A percentile compares a stretch with the other conserved stretches of the same genome.
Evolutionary conservation across 2,888 invertebrate genomes (phyloP).

Genomic region (Scaptomyza cyrtandrae): DNA sequence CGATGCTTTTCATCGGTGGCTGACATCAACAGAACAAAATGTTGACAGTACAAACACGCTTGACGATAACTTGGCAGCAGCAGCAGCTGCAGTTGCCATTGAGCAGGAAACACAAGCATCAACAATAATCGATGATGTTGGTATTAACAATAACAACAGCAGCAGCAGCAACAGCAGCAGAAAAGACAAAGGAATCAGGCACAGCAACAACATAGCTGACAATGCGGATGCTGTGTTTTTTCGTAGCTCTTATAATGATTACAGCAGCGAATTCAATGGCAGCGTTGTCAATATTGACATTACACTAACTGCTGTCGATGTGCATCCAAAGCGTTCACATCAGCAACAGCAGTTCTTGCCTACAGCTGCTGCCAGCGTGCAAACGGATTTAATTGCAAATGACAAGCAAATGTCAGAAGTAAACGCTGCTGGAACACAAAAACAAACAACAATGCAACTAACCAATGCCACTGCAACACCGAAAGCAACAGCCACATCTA

Average conservation of each 20-base stretch:
- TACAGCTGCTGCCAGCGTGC: slow-evolving; percentile 37
- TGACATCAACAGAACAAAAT: slow-evolving; percentile 81
- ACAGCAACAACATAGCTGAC: slow-evolving; percentile 57
- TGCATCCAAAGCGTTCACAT: slow-evolving; percentile 62
- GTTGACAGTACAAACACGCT: slow-evolving; percentile 71
- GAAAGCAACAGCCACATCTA: not conserved
- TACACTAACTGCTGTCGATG: slow-evolving; percentile 82
- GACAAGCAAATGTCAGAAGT: slow-evolving; percentile 66
- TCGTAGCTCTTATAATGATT: slow-evolving; percentile 82
- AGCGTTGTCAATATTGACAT: slow-evolving; percentile 83
- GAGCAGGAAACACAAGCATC: slow-evolving; percentile 65
- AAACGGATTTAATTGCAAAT: slow-evolving; percentile 79
- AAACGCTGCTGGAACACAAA: slow-evolving; percentile 33
- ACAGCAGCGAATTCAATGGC: slow-evolving; percentile 82
- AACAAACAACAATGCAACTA: slow-evolving; percentile 52
- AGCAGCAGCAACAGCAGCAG: slow-evolving; percentile 31
- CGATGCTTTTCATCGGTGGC: slow-evolving; percentile 82
- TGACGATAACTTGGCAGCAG: slow-evolving; percentile 54
- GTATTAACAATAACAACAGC: slow-evolving; percentile 43
- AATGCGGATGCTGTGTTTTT: slow-evolving; percentile 72
- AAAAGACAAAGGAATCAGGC: slow-evolving; percentile 55
- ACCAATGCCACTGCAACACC: slow-evolving; percentile 40
- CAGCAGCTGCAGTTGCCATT: slow-evolving; percentile 29
- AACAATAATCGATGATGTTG: slow-evolving; percentile 72
- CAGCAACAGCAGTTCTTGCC: slow-evolving; percentile 36